Conservation (phyloP, 2,888 invertebrate species). For the Polydrusus tereticollis region DNA sequence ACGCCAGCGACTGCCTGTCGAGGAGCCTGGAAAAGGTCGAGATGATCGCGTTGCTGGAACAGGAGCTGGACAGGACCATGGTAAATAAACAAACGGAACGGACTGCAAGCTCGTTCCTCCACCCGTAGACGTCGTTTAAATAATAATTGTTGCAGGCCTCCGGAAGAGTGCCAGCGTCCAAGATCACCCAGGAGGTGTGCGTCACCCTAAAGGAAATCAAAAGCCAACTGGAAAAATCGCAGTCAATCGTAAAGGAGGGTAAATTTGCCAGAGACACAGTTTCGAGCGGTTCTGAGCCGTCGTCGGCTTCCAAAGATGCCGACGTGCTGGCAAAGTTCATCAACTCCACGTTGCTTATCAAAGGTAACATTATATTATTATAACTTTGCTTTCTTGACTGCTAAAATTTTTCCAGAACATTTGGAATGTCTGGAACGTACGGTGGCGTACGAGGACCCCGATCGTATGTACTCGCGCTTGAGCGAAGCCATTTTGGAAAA, state of each 20-base stretch:
- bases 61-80: constrained; percentile 63
- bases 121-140: no score
- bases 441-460: constrained; percentile 54
- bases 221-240: constrained; percentile 67
- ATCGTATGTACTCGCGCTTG: constrained; percentile 54
- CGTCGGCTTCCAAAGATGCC: constrained; percentile 57
- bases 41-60: constrained; percentile 68
- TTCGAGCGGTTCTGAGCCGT: constrained; percentile 54
- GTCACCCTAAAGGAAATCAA: constrained; percentile 74
- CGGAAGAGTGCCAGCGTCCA: constrained; percentile 64
- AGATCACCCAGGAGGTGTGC: constrained; percentile 67
- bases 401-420: constrained; percentile 56
- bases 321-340: constrained; percentile 52
- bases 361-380: constrained; percentile 50
- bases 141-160: constrained; percentile 51
- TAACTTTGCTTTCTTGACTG: background rate
- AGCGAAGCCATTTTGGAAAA: constrained; percentile 59
- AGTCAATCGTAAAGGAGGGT: constrained; percentile 53
- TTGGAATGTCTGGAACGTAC: constrained; percentile 61
- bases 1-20: constrained; percentile 71
- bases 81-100: no score
- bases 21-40: constrained; percentile 71
- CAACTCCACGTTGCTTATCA: constrained; percentile 66
- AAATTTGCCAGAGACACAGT: constrained; percentile 53
- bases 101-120: no score